phyloP scores from a whole-genome alignment of 2,113 vertebrate genomes.

The Pelecanus crispus region DNA sequence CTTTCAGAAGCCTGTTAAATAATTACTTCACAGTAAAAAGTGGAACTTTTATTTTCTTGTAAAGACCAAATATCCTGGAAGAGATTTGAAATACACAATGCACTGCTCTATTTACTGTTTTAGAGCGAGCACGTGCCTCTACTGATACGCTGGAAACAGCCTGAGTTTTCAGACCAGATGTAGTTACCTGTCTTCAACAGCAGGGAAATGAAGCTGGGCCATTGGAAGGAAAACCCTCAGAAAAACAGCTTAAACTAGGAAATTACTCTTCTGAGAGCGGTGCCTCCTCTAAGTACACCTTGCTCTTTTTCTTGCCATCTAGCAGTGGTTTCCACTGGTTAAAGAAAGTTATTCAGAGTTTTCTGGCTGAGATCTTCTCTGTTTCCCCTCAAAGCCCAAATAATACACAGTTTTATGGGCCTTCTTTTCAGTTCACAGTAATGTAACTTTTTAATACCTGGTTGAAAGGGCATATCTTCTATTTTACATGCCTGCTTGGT shows the following conservation, averaged over 20 bases:
- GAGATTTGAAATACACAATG: neutral
- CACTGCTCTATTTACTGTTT: neutral
- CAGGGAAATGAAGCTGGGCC: neutral
- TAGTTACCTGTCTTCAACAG: neutral
- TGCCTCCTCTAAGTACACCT: neutral
- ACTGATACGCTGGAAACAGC: neutral
- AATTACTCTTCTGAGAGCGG: neutral
- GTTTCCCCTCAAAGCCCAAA: neutral
- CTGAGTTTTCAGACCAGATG: neutral
- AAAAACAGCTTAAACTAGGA: neutral
- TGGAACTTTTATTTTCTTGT: neutral
- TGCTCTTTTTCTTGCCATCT: neutral
- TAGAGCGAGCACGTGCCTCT: neutral
- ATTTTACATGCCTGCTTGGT: neutral
- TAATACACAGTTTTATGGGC: neutral
- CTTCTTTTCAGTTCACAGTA: neutral
- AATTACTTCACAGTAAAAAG: neutral
- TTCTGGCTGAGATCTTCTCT: neutral
- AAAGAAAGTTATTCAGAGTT: neutral
- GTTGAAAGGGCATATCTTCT: neutral
- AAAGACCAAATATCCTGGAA: neutral
- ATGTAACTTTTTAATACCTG: neutral
- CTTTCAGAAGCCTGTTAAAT: neutral
- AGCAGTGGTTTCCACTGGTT: neutral
- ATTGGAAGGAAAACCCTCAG: neutral